phyloP scores from a whole-genome alignment of 2,113 vertebrate genomes.

The Alces alces region DNA sequence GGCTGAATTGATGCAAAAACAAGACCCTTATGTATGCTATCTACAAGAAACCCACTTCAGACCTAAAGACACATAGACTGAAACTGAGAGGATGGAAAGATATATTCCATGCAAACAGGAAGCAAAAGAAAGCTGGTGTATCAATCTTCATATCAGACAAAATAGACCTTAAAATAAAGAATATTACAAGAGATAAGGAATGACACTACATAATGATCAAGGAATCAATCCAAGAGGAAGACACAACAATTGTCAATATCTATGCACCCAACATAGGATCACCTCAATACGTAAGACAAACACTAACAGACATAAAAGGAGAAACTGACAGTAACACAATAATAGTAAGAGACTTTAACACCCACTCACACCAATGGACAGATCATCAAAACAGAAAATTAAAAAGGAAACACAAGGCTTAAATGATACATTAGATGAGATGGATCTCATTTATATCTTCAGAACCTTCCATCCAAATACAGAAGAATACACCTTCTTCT shows the following conservation, averaged over 20 bases:
- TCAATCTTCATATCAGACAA: not conserved
- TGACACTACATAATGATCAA: not conserved
- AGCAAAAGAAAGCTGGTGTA: not conserved
- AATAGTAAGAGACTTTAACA: not conserved
- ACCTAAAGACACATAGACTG: not conserved
- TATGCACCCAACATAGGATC: not conserved
- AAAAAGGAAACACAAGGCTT: not conserved
- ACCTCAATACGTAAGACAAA: not conserved
- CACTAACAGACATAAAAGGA: not conserved
- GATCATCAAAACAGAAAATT: not conserved
- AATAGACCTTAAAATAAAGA: not conserved
- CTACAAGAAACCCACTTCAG: not conserved
- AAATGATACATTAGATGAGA: not conserved
- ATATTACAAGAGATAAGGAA: not conserved
- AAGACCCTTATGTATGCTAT: not conserved
- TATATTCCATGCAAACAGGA: not conserved
- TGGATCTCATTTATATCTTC: not conserved
- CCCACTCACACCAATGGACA: not conserved
- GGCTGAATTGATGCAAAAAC: not conserved
- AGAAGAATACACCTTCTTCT: not conserved
- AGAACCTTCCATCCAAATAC: not conserved
- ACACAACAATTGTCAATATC: not conserved
- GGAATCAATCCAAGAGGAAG: not conserved
- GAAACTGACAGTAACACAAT: not conserved
- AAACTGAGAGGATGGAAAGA: not conserved